Conservation (phyloP, 2,888 invertebrate genomes). For the Hirtodrosophila cameraria region DNA sequence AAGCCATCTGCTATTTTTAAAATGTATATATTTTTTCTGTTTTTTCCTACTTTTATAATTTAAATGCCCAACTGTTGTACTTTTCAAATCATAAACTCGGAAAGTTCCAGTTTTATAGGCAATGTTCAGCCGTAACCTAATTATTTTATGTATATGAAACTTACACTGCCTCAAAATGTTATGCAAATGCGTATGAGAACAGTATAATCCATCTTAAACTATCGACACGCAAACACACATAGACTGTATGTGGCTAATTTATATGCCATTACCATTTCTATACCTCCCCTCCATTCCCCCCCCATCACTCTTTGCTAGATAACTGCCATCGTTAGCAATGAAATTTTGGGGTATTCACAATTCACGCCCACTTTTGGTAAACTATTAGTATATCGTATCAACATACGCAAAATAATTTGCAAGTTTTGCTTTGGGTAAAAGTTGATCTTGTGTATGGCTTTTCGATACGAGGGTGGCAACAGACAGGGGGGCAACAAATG, state of each 20-base stretch:
- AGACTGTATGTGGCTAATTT: slow-evolving; percentile 16
- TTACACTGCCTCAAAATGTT: slow-evolving; percentile 15
- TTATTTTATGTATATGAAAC: slow-evolving; percentile 13
- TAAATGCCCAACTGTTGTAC: no score
- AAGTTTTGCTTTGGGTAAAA: slow-evolving; percentile 42
- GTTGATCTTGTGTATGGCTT: slow-evolving; percentile 45
- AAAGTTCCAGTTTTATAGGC: no score
- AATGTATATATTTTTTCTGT: no score
- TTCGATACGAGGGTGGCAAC: background rate
- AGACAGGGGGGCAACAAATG: background rate
- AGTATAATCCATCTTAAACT: slow-evolving; percentile 32
- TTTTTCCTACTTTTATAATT: no score
- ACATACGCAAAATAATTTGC: slow-evolving; percentile 48
- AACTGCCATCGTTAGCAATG: slow-evolving; percentile 18
- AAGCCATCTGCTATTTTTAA: no score
- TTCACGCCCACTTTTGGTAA: slow-evolving; percentile 22
- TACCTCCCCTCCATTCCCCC: no score
- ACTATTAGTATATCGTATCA: background rate
- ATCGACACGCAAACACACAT: slow-evolving; percentile 6
- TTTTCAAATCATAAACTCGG: no score
- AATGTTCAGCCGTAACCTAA: slow-evolving; percentile 2
- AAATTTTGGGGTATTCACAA: slow-evolving; percentile 21
- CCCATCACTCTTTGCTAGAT: slow-evolving; percentile 27
- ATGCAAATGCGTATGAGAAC: slow-evolving; percentile 30
- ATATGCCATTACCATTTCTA: slow-evolving; percentile 23